Conservation (phyloP, 2,113 vertebrate species). For the Chloroceryle aenea region DNA sequence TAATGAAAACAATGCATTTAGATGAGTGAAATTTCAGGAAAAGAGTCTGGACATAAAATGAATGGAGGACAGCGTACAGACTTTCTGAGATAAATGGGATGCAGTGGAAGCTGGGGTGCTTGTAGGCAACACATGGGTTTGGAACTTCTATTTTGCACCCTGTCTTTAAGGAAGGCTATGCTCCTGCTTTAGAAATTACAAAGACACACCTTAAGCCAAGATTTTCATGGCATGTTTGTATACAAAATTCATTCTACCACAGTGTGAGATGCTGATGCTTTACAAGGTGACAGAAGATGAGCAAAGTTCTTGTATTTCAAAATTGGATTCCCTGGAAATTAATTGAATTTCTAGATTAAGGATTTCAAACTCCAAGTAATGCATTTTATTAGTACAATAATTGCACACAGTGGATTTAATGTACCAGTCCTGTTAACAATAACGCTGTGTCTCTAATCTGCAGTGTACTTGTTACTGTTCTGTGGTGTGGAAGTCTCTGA, state of each 20-base stretch:
- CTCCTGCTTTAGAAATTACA: background rate
- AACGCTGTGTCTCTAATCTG: background rate
- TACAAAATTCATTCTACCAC: background rate
- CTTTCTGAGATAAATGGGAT: background rate
- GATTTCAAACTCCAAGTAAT: background rate
- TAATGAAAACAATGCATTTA: background rate
- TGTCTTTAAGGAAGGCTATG: background rate
- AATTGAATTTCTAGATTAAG: background rate
- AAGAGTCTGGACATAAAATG: background rate
- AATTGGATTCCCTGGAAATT: background rate
- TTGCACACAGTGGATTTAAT: background rate
- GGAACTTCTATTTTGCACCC: background rate
- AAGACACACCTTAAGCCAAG: background rate
- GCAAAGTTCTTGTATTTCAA: background rate
- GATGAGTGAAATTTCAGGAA: background rate
- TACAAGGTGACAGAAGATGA: background rate
- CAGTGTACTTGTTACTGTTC: background rate
- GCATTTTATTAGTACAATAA: background rate
- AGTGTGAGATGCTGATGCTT: background rate
- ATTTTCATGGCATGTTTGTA: background rate
- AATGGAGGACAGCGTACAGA: background rate
- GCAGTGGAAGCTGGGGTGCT: background rate
- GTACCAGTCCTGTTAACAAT: background rate
- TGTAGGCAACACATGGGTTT: rapidly evolving
- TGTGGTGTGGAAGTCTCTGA: background rate